Evolutionary conservation across 2,797 vertebrate genomes (phyloP), one percentile per base, ranked within the genome.

Genomic region (Spondyliosoma cantharus): DNA sequence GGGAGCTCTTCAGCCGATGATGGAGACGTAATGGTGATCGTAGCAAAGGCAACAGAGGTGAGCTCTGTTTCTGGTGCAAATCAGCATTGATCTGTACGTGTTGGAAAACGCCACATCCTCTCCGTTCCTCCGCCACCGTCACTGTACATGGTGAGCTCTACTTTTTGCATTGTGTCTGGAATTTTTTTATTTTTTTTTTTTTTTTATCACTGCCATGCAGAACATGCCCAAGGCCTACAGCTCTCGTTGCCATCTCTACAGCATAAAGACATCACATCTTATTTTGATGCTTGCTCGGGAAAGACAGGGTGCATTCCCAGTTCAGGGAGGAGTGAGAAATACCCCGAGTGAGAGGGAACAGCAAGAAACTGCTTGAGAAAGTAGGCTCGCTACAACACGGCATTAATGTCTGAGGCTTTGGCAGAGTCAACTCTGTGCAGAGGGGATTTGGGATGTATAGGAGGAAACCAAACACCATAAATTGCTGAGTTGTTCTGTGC

Each of bases 221-320:
- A 91, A 93, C 88, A 90, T 85, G 90, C 90, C 90, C 84, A 83
- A 82, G 83, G 90, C 87, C 86, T 86, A 77, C 83, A 88, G 83
- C 85, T 86, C 90, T 76, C 72, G 64, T 75, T 77, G 87, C 87
- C 87, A 87, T 90, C 84, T 88, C 89, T 46, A 69, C 43, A 32
- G 81, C 86, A 88, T 88, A 72, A 90, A 91, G 86, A 87, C 86
- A 84, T 87, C 77, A 85, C 82, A 84, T 90, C 87, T 90, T 91
- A 88, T 91, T 87, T 89, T 87, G 86, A 90, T 86, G 80, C 86
- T 82, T 67, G 82, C 80, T 87, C 74, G 74, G 76, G 67, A 88
- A 90, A 90, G 91, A 88, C 83, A 76, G 87, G 80, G 89, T 90
- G 87, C 87, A 87, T 86, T 88, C 85, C 86, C 84, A 78, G 87